Evolutionary conservation across 1,140 invertebrate genomes (phyloP).

Genomic region (Eupeodes corollae): DNA sequence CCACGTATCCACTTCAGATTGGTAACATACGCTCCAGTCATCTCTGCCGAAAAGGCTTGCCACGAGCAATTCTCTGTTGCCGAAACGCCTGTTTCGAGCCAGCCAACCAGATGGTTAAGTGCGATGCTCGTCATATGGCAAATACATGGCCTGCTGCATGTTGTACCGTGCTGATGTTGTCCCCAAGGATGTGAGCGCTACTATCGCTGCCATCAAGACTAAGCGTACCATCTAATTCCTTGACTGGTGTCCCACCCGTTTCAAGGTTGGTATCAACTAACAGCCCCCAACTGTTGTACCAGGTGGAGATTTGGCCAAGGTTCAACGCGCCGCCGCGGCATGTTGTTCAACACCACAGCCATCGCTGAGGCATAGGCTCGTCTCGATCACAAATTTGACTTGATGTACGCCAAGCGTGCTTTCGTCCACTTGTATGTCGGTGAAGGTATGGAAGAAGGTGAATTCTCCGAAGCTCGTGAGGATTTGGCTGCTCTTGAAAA

Average conservation of each 20-base stretch:
- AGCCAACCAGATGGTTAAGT: constrained; percentile 86
- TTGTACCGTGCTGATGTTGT: constrained; percentile 66
- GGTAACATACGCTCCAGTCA: constrained; percentile 77
- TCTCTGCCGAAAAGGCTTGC: constrained; percentile 77
- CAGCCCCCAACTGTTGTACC: constrained; percentile 72
- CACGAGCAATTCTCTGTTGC: constrained; percentile 71
- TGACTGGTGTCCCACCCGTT: constrained; percentile 84
- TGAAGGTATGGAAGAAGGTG: constrained; percentile 78
- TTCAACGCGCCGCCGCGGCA: constrained; percentile 60
- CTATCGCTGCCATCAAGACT: constrained; percentile 76
- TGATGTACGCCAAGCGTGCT: constrained; percentile 73
- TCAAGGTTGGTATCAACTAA: constrained; percentile 72
- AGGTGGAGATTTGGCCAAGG: constrained; percentile 67
- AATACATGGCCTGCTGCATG: constrained; percentile 84
- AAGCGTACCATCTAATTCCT: constrained; percentile 79
- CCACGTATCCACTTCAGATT: constrained; percentile 75
- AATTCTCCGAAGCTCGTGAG: constrained; percentile 77
- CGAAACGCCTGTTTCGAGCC: constrained; percentile 81
- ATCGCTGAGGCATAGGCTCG: constrained; percentile 68
- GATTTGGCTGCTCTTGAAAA: constrained; percentile 75
- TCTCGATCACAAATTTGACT: constrained; percentile 70
- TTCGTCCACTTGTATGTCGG: constrained; percentile 80
- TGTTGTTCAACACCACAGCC: constrained; percentile 75
- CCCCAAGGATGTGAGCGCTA: constrained; percentile 69
- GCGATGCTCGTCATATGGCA: constrained; percentile 77